Conservation (phyloP, 2,113 vertebrate species). For the Cygnus buccinator region DNA sequence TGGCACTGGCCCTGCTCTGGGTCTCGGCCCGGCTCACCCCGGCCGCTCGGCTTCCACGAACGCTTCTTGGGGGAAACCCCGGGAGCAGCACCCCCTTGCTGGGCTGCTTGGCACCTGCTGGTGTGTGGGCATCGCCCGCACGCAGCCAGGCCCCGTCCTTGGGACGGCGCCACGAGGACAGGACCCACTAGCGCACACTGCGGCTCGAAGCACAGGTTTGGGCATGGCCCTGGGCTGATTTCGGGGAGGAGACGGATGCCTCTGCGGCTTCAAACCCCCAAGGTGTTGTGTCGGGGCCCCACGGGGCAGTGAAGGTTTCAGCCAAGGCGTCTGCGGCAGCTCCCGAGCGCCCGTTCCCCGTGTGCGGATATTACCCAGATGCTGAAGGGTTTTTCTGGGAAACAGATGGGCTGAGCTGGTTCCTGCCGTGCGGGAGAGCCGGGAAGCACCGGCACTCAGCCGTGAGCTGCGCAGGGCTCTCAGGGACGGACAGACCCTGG, state of each 20-base stretch:
- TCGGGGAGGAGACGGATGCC: background rate
- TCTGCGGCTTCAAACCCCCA: background rate
- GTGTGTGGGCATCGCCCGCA: background rate
- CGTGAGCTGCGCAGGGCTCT: background rate
- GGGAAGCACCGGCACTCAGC: background rate
- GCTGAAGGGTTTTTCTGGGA: background rate
- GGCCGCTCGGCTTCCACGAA: fast-evolving
- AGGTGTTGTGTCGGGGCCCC: background rate
- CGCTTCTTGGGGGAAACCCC: background rate
- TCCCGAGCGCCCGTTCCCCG: background rate
- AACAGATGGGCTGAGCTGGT: background rate
- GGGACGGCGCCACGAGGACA: fast-evolving
- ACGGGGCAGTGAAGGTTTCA: background rate
- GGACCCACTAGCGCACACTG: background rate
- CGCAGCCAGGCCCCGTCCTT: background rate
- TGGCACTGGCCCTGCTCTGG: background rate
- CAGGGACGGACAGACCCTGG: background rate
- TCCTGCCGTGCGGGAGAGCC: background rate
- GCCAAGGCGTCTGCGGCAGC: fast-evolving
- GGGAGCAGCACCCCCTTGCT: background rate
- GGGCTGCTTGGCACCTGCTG: background rate
- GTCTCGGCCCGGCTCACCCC: background rate
- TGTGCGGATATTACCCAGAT: no score
- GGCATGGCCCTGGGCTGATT: fast-evolving
- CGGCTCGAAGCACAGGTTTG: background rate